Percentiles rank a stretch among this genome's conserved stretches.
Conservation (phyloP, 2,888 invertebrate species). For the Thysanoteuthis rhombus region DNA sequence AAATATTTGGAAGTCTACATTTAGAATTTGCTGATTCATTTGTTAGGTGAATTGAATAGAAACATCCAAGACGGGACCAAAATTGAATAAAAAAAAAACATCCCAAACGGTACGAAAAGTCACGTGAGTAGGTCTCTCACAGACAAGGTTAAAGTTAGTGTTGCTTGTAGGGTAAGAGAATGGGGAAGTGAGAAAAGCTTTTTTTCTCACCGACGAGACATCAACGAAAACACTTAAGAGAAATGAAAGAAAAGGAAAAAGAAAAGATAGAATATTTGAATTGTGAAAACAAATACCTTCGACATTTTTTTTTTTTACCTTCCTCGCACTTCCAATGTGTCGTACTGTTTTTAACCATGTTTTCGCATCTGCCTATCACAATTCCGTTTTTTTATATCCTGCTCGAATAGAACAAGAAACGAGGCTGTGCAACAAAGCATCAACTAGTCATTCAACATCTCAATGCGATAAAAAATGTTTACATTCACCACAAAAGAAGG, state of each 20-base stretch:
- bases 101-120: background rate
- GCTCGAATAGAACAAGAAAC: background rate
- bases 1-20: background rate
- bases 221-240: background rate
- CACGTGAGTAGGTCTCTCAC: background rate
- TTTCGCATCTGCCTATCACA: background rate
- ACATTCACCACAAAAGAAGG: background rate
- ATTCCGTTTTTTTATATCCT: background rate
- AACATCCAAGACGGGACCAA: background rate
- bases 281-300: background rate
- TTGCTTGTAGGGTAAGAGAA: background rate
- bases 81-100: background rate
- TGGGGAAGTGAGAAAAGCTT: background rate
- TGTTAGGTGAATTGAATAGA: background rate
- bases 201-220: background rate
- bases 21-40: background rate
- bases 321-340: background rate
- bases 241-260: background rate
- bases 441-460: background rate
- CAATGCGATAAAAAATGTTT: background rate
- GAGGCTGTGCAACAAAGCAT: background rate
- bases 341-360: background rate
- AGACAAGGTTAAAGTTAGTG: background rate
- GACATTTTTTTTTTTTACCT: too few species aligned
- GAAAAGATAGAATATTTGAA: background rate